Base-by-base conservation (phyloP, 2,888 invertebrate species). In the Hyppa rectilinea region DNA sequence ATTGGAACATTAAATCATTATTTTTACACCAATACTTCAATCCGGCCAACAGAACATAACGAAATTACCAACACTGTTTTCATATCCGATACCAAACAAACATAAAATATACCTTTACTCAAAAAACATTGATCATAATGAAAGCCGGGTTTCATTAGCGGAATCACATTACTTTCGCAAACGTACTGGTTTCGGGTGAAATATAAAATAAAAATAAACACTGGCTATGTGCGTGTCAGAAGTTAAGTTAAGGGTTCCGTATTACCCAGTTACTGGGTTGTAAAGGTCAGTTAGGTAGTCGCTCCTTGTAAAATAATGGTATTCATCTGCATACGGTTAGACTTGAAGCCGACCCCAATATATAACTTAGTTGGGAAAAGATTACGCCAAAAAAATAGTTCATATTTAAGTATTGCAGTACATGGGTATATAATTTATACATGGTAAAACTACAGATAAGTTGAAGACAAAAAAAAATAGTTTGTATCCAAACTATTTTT, bases 131-230 rank as follows among this genome's bases (percentile, higher is more conserved):
- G 80, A 79, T 80, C 76, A 77, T 80, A 81, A 84, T 80, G 82
- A 81, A 87, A 82, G 75, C 73, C 53, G 62, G 80, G 75, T 84
- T 86, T 86, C 85, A 87, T 88, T 87, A 87, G 70, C 73, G 69
- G 69, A 85, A 87, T 87, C 83, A 81, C 76, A 86, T 87, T 86
- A 87, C 82, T 63, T 73, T 64, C 69, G 71, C 78, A 78, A 83
- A 83, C 81, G 78, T 77, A 71, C 75, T 52, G 75, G 69, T 73
- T 71, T 40, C 55, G 47, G 70, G 65, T 59, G 69, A 79, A 84
- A 81, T 55, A 78, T 79, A 81, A 82, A 80, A 80, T 77, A 81
- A 79, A 84, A 81, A 78, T 61, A 75, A 77, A 81, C 82, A 20
- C 7, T 2, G 2, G 17, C 9, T 36, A 31, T 49, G 67, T 6